A percentile compares a stretch with the other conserved stretches of the same genome.
Evolutionary conservation across 2,797 vertebrate genomes (phyloP).

Genomic region (Lithobates sylvaticus): DNA sequence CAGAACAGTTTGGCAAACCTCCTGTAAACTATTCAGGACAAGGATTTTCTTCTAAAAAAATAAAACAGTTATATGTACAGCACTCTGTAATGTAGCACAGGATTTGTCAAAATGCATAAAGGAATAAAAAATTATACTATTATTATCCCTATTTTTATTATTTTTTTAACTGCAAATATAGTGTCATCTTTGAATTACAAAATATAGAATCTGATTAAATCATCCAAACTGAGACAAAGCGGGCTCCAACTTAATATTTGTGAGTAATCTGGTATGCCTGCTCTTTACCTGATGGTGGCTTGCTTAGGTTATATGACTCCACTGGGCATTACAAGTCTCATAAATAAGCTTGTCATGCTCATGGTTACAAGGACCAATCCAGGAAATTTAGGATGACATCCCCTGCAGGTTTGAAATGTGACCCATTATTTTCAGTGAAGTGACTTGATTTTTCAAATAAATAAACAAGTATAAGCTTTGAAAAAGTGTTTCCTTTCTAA

Average conservation of each 20-base stretch:
- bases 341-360: constrained; percentile 80
- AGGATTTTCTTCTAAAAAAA: too few relatives aligned
- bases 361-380: constrained; percentile 73
- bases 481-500: not conserved
- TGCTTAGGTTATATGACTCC: constrained; percentile 78
- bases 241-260: not conserved
- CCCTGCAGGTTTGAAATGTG: constrained; percentile 83
- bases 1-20: too few relatives aligned
- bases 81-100: too few relatives aligned
- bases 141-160: not conserved
- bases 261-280: not conserved
- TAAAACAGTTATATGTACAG: too few relatives aligned
- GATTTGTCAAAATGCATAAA: not conserved
- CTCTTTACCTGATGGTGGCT: constrained; percentile 57
- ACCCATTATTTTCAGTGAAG: constrained; percentile 81
- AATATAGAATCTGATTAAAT: not conserved
- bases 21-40: too few relatives aligned
- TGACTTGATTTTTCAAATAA: constrained; percentile 58
- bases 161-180: not conserved
- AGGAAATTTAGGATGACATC: constrained; percentile 85
- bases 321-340: constrained; percentile 73
- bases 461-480: not conserved
- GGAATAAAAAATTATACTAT: not conserved
- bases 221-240: not conserved
- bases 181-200: too few relatives aligned